Evolutionary conservation across 2,797 vertebrate genomes (phyloP).

Genomic region (Okamejei kenojei): DNA sequence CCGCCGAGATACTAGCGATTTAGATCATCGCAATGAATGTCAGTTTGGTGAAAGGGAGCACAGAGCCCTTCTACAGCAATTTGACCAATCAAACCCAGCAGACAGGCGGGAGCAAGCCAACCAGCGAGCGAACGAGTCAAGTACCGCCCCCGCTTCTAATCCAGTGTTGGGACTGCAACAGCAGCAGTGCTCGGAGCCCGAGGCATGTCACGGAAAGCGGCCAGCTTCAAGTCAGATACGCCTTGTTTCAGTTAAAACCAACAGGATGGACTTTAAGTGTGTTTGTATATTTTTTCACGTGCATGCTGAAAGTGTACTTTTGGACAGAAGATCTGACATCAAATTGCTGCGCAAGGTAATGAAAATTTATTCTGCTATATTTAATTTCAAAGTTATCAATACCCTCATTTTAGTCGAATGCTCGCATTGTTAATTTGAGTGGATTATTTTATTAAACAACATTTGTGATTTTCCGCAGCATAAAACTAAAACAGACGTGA

Average conservation of each 20-base stretch:
- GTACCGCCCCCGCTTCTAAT: background rate
- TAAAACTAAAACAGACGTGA: too few relatives aligned
- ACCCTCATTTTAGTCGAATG: background rate
- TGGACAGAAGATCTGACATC: background rate
- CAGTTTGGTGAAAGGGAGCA: background rate
- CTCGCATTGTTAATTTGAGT: background rate
- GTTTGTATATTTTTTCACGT: background rate
- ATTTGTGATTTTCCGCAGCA: too few relatives aligned
- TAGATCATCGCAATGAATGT: background rate
- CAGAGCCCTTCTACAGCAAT: background rate
- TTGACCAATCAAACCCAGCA: background rate
- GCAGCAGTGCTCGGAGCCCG: background rate
- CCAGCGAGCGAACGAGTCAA: background rate
- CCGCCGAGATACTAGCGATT: background rate
- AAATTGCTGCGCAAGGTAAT: conserved; percentile 1
- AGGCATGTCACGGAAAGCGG: background rate
- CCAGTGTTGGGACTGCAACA: background rate
- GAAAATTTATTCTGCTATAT: background rate
- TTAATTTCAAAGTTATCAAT: background rate
- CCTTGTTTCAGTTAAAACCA: background rate
- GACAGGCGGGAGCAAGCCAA: background rate
- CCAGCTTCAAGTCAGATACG: background rate
- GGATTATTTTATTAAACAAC: background rate
- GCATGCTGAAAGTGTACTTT: background rate
- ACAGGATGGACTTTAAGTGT: background rate